phyloP scores from a whole-genome alignment of 2,888 invertebrate genomes.

The Noctua janthina region DNA sequence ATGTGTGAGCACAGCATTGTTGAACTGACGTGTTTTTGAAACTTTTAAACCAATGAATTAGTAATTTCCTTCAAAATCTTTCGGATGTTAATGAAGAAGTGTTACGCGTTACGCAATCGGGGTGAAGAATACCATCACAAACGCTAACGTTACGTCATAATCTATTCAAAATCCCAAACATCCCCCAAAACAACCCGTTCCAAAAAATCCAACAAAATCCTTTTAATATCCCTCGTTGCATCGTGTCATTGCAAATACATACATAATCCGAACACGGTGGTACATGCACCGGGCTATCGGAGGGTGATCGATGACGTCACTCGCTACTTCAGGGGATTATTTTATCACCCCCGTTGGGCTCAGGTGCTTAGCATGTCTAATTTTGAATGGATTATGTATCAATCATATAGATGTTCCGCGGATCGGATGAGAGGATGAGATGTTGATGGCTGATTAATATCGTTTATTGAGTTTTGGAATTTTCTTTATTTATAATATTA shows the following conservation, averaged over 20 bases:
- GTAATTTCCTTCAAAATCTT: background rate
- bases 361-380: slow-evolving; percentile 61
- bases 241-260: slow-evolving; percentile 49
- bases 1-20: background rate
- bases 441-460: slow-evolving; percentile 14
- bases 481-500: background rate
- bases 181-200: background rate
- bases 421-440: slow-evolving; percentile 42
- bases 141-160: background rate
- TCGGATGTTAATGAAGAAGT: background rate
- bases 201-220: background rate
- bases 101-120: background rate
- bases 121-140: background rate
- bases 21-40: background rate
- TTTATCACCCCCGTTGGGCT: slow-evolving; percentile 57
- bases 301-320: slow-evolving; percentile 61
- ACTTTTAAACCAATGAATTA: background rate
- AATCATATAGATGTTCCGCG: slow-evolving; percentile 45
- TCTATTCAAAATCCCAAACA: background rate
- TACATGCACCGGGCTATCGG: slow-evolving; percentile 39
- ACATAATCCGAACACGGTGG: slow-evolving; percentile 44
- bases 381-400: slow-evolving; percentile 65
- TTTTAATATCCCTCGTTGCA: slow-evolving; percentile 29
- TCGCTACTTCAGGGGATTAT: slow-evolving; percentile 55
- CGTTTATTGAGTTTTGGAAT: slow-evolving; percentile 5